Evolutionary conservation across 64 coral and sea anemone species (phyloP).

Genomic region (Trachythela sp.): DNA sequence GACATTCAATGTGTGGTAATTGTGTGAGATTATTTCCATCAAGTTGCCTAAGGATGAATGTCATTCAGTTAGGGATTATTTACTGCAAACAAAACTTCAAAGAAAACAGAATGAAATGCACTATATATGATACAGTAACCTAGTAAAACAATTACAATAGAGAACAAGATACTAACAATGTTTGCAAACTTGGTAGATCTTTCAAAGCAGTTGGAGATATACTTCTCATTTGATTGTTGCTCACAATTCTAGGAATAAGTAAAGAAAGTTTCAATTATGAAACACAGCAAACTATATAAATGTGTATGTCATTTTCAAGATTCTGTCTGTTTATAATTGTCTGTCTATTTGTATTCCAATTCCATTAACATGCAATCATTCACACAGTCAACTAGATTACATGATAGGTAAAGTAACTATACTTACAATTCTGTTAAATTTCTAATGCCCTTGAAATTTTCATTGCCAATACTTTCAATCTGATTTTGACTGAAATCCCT

Average conservation of each 20-base stretch:
- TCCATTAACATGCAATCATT: too few relatives aligned
- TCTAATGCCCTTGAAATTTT: background rate
- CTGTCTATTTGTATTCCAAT: background rate
- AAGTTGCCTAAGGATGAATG: background rate
- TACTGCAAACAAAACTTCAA: too few relatives aligned
- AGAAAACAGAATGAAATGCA: background rate
- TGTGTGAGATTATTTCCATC: background rate
- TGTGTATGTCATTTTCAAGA: too few relatives aligned
- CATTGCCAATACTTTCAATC: background rate
- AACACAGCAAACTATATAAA: too few relatives aligned
- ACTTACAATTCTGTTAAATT: background rate
- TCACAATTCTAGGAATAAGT: background rate
- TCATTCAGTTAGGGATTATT: too few relatives aligned
- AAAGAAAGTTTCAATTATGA: background rate
- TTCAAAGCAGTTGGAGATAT: background rate
- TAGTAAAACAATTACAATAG: background rate
- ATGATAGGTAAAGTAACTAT: background rate
- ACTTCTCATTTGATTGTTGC: background rate
- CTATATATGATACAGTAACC: background rate
- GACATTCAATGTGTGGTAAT: background rate
- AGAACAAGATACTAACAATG: background rate
- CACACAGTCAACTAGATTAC: background rate
- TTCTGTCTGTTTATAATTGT: background rate
- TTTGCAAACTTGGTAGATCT: background rate
- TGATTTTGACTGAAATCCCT: background rate